Evolutionary conservation across 2,797 vertebrate species (phyloP), one percentile per base, ranked within the genome.

Genomic region (Decapterus maruadsi): DNA sequence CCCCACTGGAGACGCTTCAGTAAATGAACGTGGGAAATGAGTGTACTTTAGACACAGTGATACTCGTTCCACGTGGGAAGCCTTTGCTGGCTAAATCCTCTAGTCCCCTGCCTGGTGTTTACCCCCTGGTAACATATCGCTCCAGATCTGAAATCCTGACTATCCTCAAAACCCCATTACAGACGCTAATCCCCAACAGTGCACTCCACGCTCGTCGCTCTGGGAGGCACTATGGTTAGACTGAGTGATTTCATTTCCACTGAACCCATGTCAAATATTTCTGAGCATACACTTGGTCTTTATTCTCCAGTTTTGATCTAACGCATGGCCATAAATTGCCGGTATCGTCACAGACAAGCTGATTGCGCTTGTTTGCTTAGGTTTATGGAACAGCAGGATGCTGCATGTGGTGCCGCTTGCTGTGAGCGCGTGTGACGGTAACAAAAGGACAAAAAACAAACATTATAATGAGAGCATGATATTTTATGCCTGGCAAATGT

Each of bases 151-250:
- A 91, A 92, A 90, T 88, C 90, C 90, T 22, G 72, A 80, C 88
- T 90, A 89, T 91, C 85, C 91, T 90, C 84, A 87, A 92, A 93
- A 90, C 89, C 80, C 90, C 85, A 93, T 94, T 93, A 93, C 77
- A 82, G 84, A 68, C 76, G 46, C 77, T 92, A 93, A 93, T 93
- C 93, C 91, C 79, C 80, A 63, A 70, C 82, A 58, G 53, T 54
- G 87, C 84, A 72, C 84, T 83, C 77, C 38, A 17, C 64, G 31
- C 81, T 84, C 71, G 59, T 43, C 57, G 7, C 82, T 87, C 62
- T 59, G 78, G 80, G 87, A 87, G 81, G 84, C 75, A 78, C 89
- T 80, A 83, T 51, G 64, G 60, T 74, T 58, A 67, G 60, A 72
- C 77, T 72, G 75, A 85, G 78, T 87, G 78, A 86, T 90, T 90